These are phyloP conservation scores for Lasaia peninsularis DNA, from an alignment of 1,140 invertebrate genomes.

Conservation along the genomic window DNA sequence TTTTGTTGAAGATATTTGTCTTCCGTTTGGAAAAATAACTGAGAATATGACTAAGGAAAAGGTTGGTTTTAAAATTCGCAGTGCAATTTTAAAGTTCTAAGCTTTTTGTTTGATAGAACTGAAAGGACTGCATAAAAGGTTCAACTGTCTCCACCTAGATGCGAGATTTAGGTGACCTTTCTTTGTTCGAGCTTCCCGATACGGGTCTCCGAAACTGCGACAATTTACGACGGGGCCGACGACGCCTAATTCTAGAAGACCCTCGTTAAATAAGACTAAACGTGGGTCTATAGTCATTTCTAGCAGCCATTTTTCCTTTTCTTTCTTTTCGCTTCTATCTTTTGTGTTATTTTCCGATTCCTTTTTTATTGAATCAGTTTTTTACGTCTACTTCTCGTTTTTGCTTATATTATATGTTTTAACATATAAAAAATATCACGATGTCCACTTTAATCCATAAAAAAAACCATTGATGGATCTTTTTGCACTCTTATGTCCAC, in stretches of 20 bases:
- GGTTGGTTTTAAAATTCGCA: too few species aligned
- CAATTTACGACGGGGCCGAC: constrained; percentile 65
- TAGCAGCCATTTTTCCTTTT: constrained; percentile 24
- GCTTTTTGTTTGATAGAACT: neutral
- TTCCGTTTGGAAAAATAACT: too few species aligned
- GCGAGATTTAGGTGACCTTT: constrained; percentile 11
- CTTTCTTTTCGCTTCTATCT: constrained; percentile 24
- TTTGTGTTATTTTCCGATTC: constrained; percentile 7
- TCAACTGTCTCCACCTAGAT: neutral
- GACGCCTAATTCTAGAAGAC: constrained; percentile 51
- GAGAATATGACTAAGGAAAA: too few species aligned
- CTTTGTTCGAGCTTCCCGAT: constrained; percentile 5
- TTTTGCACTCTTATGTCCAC: too few species aligned
- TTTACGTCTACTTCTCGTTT: neutral
- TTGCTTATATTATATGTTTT: neutral
- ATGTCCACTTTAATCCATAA: too few species aligned
- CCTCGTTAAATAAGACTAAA: constrained; percentile 66
- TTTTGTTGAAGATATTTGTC: too few species aligned
- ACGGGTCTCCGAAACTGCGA: constrained; percentile 38
- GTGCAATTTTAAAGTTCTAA: neutral
- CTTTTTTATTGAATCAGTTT: neutral
- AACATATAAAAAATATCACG: too few species aligned
- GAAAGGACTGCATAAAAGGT: neutral
- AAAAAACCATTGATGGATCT: too few species aligned
- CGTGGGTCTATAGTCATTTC: constrained; percentile 56